Evolutionary conservation across 1,140 invertebrate species (phyloP).

Genomic region (Stenopsyche tienmushanensis): DNA sequence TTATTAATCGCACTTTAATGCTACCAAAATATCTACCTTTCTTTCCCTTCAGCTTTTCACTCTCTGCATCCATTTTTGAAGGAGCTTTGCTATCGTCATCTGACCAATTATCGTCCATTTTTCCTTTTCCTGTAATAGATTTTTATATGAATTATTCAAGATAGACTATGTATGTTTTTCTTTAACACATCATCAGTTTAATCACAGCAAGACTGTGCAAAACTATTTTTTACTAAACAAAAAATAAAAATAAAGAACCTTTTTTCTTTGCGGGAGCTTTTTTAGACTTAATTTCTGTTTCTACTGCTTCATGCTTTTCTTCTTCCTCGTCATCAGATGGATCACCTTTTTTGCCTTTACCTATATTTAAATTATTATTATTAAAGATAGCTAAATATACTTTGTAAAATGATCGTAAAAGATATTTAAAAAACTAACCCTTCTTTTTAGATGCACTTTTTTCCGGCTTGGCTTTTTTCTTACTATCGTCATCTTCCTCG

Average conservation of each 20-base stretch:
- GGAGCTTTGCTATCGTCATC: conserved; percentile 51
- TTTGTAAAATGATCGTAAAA: too few species aligned
- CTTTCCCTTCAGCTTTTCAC: conserved; percentile 39
- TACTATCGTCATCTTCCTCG: conserved; percentile 45
- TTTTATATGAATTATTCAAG: conserved; percentile 15
- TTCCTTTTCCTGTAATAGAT: conserved; percentile 49
- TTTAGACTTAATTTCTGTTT: conserved; percentile 44
- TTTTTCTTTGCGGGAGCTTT: conserved; percentile 49
- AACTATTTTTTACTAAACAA: conserved; percentile 46
- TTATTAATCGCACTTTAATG: too few species aligned
- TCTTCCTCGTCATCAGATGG: conserved; percentile 47
- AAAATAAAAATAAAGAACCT: conserved; percentile 42
- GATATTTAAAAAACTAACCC: conserved; percentile 25
- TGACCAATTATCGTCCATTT: conserved; percentile 57
- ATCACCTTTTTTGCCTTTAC: conserved; percentile 50
- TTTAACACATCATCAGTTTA: conserved; percentile 45
- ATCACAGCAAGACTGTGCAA: conserved; percentile 45
- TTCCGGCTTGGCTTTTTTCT: conserved; percentile 44
- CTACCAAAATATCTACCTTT: too few species aligned
- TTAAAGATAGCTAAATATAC: neutral
- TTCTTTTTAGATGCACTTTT: conserved; percentile 44
- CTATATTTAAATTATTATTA: conserved; percentile 40
- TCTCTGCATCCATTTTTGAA: conserved; percentile 24
- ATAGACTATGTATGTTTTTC: conserved; percentile 11
- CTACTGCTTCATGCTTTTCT: conserved; percentile 44